Percentiles rank a stretch among this genome's conserved stretches.
These are phyloP conservation scores for Steinernema hermaphroditum DNA, from an alignment of 2,888 invertebrate species.

Conservation along the genomic window DNA sequence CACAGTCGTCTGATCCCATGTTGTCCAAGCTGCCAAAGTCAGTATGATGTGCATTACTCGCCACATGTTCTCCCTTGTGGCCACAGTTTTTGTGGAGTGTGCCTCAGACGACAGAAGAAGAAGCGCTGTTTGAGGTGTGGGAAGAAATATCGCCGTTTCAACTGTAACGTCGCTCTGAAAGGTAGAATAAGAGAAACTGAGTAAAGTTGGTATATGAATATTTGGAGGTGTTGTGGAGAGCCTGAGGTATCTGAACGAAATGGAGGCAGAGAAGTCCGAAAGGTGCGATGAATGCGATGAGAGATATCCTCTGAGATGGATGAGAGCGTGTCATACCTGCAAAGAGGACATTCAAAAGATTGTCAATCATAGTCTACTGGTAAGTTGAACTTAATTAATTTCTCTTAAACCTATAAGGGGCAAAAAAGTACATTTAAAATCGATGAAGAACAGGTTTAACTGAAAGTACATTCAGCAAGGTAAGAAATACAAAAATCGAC, in stretches of 20 bases:
- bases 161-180: not conserved
- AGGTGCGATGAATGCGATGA: not conserved
- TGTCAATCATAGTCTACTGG: not conserved
- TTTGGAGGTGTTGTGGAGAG: not conserved
- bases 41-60: not conserved
- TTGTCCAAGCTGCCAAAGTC: not conserved
- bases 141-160: not conserved
- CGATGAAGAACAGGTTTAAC: too few species aligned
- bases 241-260: not conserved
- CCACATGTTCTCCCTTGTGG: not conserved
- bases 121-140: constrained; percentile 1
- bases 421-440: too few species aligned
- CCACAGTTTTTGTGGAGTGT: not conserved
- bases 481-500: too few species aligned
- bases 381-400: not conserved
- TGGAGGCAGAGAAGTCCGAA: not conserved
- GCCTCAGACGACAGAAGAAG: not conserved
- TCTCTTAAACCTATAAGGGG: too few species aligned
- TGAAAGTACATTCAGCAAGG: too few species aligned
- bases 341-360: not conserved
- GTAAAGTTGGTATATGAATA: not conserved
- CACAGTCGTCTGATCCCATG: not conserved
- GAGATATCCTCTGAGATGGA: not conserved
- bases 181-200: not conserved
- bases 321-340: not conserved